Base-by-base conservation (phyloP, 2,888 invertebrate species). In the Phlogophora meticulosa region DNA sequence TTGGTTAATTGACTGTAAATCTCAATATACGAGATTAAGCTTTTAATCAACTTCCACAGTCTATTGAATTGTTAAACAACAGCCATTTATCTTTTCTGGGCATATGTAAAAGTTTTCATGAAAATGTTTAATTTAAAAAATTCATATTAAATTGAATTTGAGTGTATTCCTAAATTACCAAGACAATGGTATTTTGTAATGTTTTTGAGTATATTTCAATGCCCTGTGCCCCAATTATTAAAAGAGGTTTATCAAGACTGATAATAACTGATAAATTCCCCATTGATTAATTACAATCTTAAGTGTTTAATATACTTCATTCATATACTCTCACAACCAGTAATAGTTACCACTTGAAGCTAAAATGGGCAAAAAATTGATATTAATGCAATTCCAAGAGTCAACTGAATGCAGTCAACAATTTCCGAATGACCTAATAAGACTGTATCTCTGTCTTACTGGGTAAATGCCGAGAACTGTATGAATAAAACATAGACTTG, bases 401-500 rank as follows among this genome's bases (percentile, higher is more conserved):
- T 28, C 28, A 28, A 28, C 28, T 28, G 2, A 28, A 28, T 4
- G 28, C 28, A 28, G 2, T 28, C 28, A 28, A 28, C 17, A n/a
- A 7, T 51, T 51, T 38, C 24, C 40, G n/a, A 51, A 43, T 28
- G 45, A 45, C 15, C 2, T n/a, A 24, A 7, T 32, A 55, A 55
- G 45, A 40, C 24, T 11, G 0, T 15, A 43, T 40, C 22, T 34
- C 24, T 49, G 13, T 13, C 42, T 24, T 36, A 17, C 42, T 70
- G 10, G 11, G 10, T 24, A 7, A 24, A 57, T 36, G 40, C n/a
- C 10, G 13, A 40, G 32, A 51, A 38, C 20, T 24, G 32, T 2
- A 5, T 28, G 28, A n/a, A 7, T 45, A 71, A 46, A 68, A 43
- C n/a, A 56, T 74, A 72, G 61, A 57, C 43, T 32, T 34, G 17